Evolutionary conservation across 2,797 vertebrate genomes (phyloP).

Genomic region (Manis javanica): DNA sequence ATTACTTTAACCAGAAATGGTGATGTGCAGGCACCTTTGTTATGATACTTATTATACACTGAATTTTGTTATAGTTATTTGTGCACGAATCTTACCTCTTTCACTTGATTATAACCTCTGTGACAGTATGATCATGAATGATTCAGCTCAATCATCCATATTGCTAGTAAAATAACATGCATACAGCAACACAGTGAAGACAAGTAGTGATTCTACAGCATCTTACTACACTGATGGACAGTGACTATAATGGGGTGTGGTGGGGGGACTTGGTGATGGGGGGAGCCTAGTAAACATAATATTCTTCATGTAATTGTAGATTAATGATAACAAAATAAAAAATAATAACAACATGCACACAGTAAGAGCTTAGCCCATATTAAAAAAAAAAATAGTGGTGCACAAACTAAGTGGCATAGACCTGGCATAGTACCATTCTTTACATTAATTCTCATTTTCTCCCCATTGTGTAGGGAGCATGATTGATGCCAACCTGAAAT

Average conservation of each 20-base stretch:
- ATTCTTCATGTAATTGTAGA: too few species aligned
- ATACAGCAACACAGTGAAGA: not conserved
- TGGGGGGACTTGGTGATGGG: too few species aligned
- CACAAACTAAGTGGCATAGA: not conserved
- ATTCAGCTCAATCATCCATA: not conserved
- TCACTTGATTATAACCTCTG: not conserved
- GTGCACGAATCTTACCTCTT: not conserved
- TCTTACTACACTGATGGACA: too few species aligned
- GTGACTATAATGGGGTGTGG: too few species aligned
- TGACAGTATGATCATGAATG: not conserved
- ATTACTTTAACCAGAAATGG: slow-evolving; percentile 36
- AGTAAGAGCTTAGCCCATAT: not conserved
- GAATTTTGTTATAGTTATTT: not conserved
- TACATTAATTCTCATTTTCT: slow-evolving; percentile 17
- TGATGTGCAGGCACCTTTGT: slow-evolving; percentile 6
- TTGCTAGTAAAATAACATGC: not conserved
- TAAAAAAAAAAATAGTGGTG: not conserved
- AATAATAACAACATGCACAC: not conserved
- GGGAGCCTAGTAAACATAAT: too few species aligned
- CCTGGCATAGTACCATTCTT: not conserved
- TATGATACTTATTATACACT: not conserved
- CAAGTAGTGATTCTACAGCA: too few species aligned
- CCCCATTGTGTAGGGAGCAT: slow-evolving; percentile 89
- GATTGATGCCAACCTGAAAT: slow-evolving; percentile 95
- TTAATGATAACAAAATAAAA: too few species aligned